Percentiles rank a stretch among this genome's conserved stretches.
Evolutionary conservation across 2,113 vertebrate species (phyloP).

Genomic region (Rattus rattus): DNA sequence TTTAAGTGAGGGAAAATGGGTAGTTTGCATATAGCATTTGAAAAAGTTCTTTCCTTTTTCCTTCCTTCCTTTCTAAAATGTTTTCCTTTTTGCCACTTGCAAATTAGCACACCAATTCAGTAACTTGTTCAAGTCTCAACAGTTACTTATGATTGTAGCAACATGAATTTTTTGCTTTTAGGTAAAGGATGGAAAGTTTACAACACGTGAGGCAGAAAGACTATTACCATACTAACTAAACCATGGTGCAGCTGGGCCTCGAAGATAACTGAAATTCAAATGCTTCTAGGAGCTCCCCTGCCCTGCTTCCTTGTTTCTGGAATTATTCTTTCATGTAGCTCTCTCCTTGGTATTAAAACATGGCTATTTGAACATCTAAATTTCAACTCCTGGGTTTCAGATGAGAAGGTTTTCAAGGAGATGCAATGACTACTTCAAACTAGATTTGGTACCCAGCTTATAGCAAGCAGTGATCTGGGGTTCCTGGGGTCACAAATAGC

Average conservation of each 20-base stretch:
- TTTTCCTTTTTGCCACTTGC: neutral
- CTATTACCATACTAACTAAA: neutral
- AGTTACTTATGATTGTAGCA: neutral
- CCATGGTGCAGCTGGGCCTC: neutral
- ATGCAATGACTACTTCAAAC: neutral
- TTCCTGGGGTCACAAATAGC: neutral
- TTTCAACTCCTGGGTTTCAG: neutral
- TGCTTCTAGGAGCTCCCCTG: neutral
- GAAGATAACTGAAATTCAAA: neutral
- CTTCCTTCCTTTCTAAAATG: neutral
- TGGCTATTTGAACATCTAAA: neutral
- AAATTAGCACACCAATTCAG: slow-evolving; percentile 8
- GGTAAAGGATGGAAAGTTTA: neutral
- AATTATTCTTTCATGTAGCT: neutral
- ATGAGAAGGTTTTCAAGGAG: neutral
- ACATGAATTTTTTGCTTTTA: neutral
- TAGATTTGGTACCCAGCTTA: neutral
- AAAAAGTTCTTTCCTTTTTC: neutral
- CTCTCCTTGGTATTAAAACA: neutral
- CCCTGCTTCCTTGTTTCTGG: neutral
- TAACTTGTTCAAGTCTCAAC: neutral
- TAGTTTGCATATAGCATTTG: neutral
- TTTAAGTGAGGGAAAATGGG: neutral
- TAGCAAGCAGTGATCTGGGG: neutral
- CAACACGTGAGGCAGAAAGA: neutral